A percentile compares a stretch with the other conserved stretches of the same genome.
Evolutionary conservation across 1,140 invertebrate species (phyloP).

Genomic region (Hylaeus anthracinus): DNA sequence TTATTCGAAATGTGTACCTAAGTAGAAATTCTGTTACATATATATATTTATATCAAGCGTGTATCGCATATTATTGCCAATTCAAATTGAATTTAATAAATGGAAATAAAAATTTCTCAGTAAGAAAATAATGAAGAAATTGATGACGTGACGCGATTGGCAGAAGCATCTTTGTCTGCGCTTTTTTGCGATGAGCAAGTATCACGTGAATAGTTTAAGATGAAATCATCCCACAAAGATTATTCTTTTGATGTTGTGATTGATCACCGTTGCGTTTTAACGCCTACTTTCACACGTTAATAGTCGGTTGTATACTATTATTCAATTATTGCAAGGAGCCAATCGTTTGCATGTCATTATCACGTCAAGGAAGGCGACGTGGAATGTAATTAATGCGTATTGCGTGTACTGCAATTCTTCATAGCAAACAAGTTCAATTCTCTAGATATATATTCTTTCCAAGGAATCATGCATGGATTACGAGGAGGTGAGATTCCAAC

Average conservation of each 20-base stretch:
- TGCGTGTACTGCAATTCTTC: neutral
- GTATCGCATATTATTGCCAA: too few species aligned
- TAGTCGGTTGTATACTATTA: neutral
- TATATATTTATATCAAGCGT: too few species aligned
- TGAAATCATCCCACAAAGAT: neutral
- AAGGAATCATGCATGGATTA: too few species aligned
- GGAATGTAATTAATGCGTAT: neutral
- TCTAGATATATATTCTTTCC: too few species aligned
- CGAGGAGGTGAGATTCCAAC: too few species aligned
- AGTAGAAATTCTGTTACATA: too few species aligned
- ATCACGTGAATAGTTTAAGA: neutral
- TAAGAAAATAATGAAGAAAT: neutral
- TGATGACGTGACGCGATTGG: neutral
- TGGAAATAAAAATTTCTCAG: too few species aligned
- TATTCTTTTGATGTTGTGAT: neutral
- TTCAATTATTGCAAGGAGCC: constrained; percentile 8
- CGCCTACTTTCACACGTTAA: neutral
- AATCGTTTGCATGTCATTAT: neutral
- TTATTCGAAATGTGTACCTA: too few species aligned
- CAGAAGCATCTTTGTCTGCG: neutral
- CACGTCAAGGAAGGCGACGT: neutral
- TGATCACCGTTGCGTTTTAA: neutral
- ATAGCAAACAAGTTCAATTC: neutral
- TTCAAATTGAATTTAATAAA: too few species aligned
- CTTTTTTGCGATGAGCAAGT: neutral